A percentile compares a stretch with the other conserved stretches of the same genome.
These are phyloP conservation scores for Bothrops jararaca DNA, from an alignment of 2,113 vertebrate species.

Conservation along the genomic window DNA sequence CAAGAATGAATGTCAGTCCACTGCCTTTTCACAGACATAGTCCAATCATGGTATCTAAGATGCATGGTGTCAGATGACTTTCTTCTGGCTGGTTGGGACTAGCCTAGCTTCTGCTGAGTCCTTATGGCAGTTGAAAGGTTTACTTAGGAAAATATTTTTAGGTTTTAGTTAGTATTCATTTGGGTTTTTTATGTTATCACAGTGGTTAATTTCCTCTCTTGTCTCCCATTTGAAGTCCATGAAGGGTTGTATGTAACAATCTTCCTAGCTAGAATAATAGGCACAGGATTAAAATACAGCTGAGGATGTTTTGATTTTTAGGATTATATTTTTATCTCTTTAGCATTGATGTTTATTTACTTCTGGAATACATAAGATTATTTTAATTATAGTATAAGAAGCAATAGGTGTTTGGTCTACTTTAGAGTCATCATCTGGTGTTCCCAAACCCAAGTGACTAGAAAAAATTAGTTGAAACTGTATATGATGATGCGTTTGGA, in stretches of 20 bases:
- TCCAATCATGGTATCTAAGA: background rate
- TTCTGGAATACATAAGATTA: background rate
- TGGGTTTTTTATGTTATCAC: no score
- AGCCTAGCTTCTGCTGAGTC: background rate
- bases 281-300: no score
- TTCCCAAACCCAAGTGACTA: background rate
- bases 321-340: background rate
- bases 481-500: background rate
- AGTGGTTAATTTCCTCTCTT: no score
- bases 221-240: no score
- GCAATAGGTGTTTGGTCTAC: background rate
- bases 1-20: background rate
- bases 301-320: background rate
- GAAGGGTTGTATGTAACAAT: no score
- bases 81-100: background rate
- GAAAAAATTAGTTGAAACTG: background rate
- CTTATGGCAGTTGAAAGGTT: background rate
- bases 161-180: background rate
- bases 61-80: background rate
- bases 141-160: background rate
- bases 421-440: background rate
- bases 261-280: no score
- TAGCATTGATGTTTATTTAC: background rate
- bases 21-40: background rate
- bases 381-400: background rate